These are phyloP conservation scores for Cryptus viduatorius DNA, from an alignment of 2,888 invertebrate species.

Conservation along the genomic window DNA sequence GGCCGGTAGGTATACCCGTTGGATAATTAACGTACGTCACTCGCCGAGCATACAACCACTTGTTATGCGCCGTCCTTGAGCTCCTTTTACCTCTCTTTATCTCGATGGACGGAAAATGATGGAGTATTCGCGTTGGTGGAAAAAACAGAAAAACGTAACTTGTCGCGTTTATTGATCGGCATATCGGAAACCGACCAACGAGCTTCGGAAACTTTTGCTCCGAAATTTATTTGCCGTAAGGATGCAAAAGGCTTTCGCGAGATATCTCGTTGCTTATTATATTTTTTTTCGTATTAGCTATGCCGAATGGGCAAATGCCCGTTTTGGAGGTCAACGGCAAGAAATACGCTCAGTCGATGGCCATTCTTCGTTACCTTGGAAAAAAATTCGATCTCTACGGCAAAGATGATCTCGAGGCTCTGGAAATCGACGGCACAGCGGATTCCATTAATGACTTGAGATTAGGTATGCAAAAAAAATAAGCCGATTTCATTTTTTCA, in stretches of 20 bases:
- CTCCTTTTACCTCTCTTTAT: background rate
- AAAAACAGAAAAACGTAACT: too few relatives aligned
- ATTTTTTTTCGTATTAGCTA: constrained; percentile 78
- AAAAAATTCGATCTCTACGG: constrained; percentile 85
- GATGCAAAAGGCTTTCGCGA: too few relatives aligned
- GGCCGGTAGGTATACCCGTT: constrained; percentile 71
- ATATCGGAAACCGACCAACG: too few relatives aligned
- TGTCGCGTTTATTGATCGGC: too few relatives aligned
- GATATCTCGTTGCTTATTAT: background rate
- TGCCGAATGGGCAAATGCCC: constrained; percentile 85
- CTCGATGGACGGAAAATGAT: background rate
- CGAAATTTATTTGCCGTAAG: too few relatives aligned
- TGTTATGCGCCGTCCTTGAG: background rate
- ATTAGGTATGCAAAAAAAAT: constrained; percentile 79
- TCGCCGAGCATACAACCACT: background rate
- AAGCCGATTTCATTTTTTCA: background rate
- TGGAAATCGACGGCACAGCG: constrained; percentile 85
- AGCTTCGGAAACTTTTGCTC: too few relatives aligned
- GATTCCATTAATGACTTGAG: constrained; percentile 86
- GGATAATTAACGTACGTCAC: background rate
- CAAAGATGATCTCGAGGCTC: constrained; percentile 85
- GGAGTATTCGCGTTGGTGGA: too few relatives aligned
- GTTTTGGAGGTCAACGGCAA: constrained; percentile 85
- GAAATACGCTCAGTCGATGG: constrained; percentile 84
- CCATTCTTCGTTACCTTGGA: constrained; percentile 87